Evolutionary conservation across 2,113 vertebrate species (phyloP).

Genomic region (Mustela lutreola): DNA sequence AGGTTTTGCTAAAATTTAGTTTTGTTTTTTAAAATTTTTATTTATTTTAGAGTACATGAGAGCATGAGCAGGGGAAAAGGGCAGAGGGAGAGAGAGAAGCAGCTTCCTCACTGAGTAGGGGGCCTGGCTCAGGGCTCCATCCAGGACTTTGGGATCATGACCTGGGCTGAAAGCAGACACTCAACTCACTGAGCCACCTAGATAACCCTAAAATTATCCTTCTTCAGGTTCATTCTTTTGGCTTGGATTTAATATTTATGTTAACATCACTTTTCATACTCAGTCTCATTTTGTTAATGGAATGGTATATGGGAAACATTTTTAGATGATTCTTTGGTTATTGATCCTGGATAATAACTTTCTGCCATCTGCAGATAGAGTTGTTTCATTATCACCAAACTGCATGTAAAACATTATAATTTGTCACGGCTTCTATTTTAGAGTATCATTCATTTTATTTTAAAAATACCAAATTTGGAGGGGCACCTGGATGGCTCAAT

Average conservation of each 20-base stretch:
- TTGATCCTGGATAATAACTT: constrained; percentile 11
- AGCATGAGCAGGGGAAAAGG: neutral
- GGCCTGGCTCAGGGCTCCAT: neutral
- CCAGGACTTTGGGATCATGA: neutral
- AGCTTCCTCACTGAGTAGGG: neutral
- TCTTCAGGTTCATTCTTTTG: constrained; percentile 23
- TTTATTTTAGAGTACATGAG: neutral
- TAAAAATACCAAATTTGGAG: neutral
- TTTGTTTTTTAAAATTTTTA: neutral
- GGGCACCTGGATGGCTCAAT: too few relatives aligned
- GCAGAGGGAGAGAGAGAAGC: neutral
- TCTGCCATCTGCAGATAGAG: neutral
- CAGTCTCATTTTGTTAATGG: constrained; percentile 2
- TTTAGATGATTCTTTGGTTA: constrained; percentile 20
- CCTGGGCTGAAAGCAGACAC: neutral
- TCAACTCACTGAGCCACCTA: too few relatives aligned
- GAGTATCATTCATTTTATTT: constrained; percentile 53
- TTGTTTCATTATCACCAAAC: constrained; percentile 29
- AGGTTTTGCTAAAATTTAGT: neutral
- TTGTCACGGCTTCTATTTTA: neutral
- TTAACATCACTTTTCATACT: constrained; percentile 31
- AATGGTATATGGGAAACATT: neutral
- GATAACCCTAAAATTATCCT: neutral
- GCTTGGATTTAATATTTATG: constrained; percentile 26
- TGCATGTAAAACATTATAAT: constrained; percentile 29